Conservation (phyloP, 2,797 vertebrate species). For the Rhinatrema bivittatum region DNA sequence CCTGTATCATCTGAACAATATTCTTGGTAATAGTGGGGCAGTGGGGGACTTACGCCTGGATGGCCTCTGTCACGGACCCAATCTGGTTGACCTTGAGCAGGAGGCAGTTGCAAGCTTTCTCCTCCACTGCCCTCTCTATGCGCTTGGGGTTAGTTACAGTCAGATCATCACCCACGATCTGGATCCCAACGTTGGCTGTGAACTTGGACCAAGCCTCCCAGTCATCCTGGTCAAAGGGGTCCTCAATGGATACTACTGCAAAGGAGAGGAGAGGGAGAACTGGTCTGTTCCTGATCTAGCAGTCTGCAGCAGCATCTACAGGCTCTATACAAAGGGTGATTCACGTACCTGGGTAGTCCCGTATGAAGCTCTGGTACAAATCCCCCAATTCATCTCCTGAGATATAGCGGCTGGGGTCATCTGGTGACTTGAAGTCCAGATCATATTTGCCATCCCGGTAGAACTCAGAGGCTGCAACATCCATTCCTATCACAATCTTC, state of each 20-base stretch:
- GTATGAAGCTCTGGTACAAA: constrained; percentile 86
- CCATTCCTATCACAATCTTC: constrained; percentile 90
- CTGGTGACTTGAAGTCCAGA: constrained; percentile 85
- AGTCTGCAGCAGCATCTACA: too few relatives aligned
- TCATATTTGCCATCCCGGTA: constrained; percentile 84
- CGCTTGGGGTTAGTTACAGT: constrained; percentile 87
- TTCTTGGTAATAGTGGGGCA: too few relatives aligned
- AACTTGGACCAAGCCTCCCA: constrained; percentile 89
- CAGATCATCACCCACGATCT: constrained; percentile 86
- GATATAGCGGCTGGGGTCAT: constrained; percentile 79
- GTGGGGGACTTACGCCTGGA: constrained; percentile 91
- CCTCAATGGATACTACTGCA: constrained; percentile 87
- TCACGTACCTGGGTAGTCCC: constrained; percentile 90
- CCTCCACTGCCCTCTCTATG: constrained; percentile 79
- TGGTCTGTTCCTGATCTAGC: too few relatives aligned
- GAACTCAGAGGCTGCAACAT: constrained; percentile 86
- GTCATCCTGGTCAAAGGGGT: constrained; percentile 90
- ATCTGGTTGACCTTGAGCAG: constrained; percentile 94
- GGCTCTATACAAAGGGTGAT: too few relatives aligned
- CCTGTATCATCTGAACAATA: too few relatives aligned
- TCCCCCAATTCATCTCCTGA: constrained; percentile 72
- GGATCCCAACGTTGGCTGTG: constrained; percentile 79
- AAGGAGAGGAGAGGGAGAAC: not conserved
- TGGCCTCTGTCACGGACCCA: constrained; percentile 83
- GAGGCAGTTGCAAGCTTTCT: constrained; percentile 87